phyloP scores from a whole-genome alignment of 1,140 invertebrate species.

The Listronotus oregonensis region DNA sequence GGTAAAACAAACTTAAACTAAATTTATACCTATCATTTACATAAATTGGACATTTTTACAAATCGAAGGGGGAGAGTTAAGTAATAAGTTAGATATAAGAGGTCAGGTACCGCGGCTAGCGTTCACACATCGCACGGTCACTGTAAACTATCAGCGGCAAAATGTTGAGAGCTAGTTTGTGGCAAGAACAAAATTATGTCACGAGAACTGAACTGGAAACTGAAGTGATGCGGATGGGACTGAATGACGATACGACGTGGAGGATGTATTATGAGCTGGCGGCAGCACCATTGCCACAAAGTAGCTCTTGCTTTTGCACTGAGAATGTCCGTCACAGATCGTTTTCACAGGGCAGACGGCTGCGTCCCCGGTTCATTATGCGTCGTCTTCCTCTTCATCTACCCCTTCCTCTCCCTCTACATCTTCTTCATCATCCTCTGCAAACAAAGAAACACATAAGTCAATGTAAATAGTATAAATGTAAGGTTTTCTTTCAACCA shows the following conservation, averaged over 20 bases:
- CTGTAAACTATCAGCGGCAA: conserved; percentile 39
- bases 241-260: conserved; percentile 7
- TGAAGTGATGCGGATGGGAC: conserved; percentile 5
- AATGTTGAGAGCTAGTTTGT: conserved; percentile 50
- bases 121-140: conserved; percentile 47
- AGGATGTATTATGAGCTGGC: conserved; percentile 14
- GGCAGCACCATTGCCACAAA: conserved; percentile 45
- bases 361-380: conserved; percentile 51
- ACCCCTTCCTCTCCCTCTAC: conserved; percentile 52
- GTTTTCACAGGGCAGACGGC: conserved; percentile 43
- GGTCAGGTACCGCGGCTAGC: conserved; percentile 52
- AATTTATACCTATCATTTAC: conserved; percentile 57
- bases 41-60: conserved; percentile 58
- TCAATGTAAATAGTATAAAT: too few relatives aligned
- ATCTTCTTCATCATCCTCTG: conserved; percentile 56
- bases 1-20: conserved; percentile 54
- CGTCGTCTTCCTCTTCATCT: conserved; percentile 54
- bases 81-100: conserved; percentile 53
- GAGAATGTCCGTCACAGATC: conserved; percentile 50
- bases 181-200: conserved; percentile 30
- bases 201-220: conserved; percentile 8
- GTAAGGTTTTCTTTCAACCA: too few relatives aligned
- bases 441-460: conserved; percentile 28
- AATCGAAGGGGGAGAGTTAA: conserved; percentile 53
- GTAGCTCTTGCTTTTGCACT: conserved; percentile 51